A percentile compares a stretch with the other conserved stretches of the same genome.
These are phyloP conservation scores for Zaprionus inermis DNA, from an alignment of 1,140 invertebrate species.

Conservation along the genomic window DNA sequence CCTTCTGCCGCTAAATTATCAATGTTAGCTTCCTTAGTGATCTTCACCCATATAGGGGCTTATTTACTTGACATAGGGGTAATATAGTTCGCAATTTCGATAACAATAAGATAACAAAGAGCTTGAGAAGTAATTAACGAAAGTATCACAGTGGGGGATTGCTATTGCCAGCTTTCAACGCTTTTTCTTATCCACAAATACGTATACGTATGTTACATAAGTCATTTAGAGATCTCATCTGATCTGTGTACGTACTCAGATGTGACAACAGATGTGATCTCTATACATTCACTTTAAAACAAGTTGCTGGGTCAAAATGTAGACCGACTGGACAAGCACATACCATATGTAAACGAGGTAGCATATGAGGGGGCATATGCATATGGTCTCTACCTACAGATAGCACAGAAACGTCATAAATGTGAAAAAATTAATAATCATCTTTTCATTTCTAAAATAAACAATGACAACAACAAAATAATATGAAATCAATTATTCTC, in stretches of 20 bases:
- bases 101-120: neutral
- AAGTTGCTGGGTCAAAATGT: constrained; percentile 3
- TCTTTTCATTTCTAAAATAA: constrained; percentile 56
- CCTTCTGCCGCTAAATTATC: no score
- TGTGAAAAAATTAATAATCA: constrained; percentile 47
- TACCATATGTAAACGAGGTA: constrained; percentile 12
- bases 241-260: neutral
- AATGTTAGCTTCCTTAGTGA: no score
- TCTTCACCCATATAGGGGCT: neutral
- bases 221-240: neutral
- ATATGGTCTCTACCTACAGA: neutral
- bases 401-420: constrained; percentile 45
- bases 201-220: neutral
- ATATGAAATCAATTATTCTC: constrained; percentile 60
- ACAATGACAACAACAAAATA: constrained; percentile 60
- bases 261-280: constrained; percentile 1
- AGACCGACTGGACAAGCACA: neutral
- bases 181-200: neutral
- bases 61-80: neutral
- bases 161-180: neutral
- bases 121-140: neutral
- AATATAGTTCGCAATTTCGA: neutral
- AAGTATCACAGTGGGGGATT: neutral
- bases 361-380: constrained; percentile 12
- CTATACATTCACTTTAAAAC: neutral